Evolutionary conservation across 2,888 invertebrate genomes (phyloP), one percentile per base, ranked within the genome.

Genomic region (Sipha maydis): DNA sequence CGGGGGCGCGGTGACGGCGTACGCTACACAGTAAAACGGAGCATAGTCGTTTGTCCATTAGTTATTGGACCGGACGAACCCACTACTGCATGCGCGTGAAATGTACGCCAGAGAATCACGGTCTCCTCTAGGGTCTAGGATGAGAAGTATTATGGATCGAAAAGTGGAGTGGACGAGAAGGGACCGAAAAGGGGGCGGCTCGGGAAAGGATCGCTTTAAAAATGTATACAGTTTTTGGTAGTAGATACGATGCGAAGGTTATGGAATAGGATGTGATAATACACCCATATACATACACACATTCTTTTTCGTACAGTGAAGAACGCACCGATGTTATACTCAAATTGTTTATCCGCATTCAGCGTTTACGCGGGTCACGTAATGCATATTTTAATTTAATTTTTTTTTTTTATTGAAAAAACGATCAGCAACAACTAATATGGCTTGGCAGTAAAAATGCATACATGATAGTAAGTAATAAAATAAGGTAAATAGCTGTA

Each of bases 61-160:
- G 85, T 85, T 78, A 85, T 78, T 85, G 78, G 67, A 85, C 78
- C 78, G 85, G 78, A 78, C 61, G n/a, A 41, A 48, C 48, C 48
- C 69, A 28, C 1, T 25, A 25, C 61, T 21, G 21, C 25, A 61
- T 21, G 69, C n/a, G 34, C 19, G 67, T 34, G 38, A 79, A 56
- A 41, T 48, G 31, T 28, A 48, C 41, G 67, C 41, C n/a, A 21
- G 5, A 61, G 61, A 1, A 61, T 25, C 21, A 7, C 61, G 61
- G 21, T 25, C 21, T 21, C 61, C 14, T 48, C 14, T 14, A 11
- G 48, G 48, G 48, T 48, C 48, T 8, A 48, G 48, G 48, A 48
- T 21, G 25, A 19, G 61, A 7, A 19, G 61, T 61, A 21, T 61
- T 61, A 61, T 4, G 61, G 21, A 61, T 61, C 7, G 4, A 2